Evolutionary conservation across 2,888 invertebrate genomes (phyloP), one percentile per base, ranked within the genome.

Genomic region (Aphidoletes aphidimyza): DNA sequence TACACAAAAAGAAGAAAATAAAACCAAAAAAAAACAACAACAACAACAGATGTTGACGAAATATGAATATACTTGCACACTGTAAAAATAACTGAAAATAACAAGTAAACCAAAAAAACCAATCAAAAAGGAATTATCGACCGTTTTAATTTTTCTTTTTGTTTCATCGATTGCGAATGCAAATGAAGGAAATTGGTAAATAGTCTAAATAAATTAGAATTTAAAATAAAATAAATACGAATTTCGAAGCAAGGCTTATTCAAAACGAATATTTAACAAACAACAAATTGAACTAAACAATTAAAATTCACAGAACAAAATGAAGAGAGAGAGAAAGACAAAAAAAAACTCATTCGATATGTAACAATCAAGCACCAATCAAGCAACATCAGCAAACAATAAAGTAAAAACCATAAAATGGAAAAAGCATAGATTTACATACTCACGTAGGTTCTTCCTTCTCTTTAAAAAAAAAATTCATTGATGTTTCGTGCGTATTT

Each of bases 371-470:
- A 69, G 69, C 69, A 69, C 69, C 69, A 26, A 54, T n/a, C n/a
- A 54, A 30, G 69, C 69, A 69, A 69, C 69, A 69, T 30, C 69
- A 26, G 69, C 34, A 69, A 34, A 69, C 26, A 69, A 69, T 34
- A 69, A 30, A 30, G 14, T 9, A 42, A 6, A 42, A 42, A 42
- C 42, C 6, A 14, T 42, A n/a, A n/a, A n/a, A n/a, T n/a, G n/a
- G n/a, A 69, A n/a, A 54, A 22, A 11, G 17, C 47, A 47, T 47
- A 47, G 26, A 30, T 22, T 69, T 69, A 69, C 34, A 69, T 69
- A 69, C 69, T 69, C 69, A 69, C 34, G 69, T 69, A 69, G 69
- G 69, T 69, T 69, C 69, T 69, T 69, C 69, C 69, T 69, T 69
- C 69, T 69, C 69, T 69, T 69, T 69, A 11, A 69, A 69, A 69